Evolutionary conservation across 2,888 invertebrate genomes (phyloP), one percentile per base, ranked within the genome.

Genomic region (Agrilus cyanescens): DNA sequence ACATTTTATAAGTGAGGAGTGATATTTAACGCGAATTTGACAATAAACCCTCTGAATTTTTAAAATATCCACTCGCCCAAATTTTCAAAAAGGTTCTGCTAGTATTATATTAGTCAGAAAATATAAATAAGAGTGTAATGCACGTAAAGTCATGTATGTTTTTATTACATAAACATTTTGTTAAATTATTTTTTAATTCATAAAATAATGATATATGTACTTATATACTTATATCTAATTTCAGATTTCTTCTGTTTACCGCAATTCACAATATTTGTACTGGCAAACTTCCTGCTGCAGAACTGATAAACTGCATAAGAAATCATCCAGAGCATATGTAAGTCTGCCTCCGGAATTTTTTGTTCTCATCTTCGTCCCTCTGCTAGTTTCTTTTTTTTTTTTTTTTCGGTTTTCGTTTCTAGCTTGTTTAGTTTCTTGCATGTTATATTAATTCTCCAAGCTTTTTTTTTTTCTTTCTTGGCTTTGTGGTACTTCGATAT

Each of bases 251-350:
- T 1, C 71, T 98, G 38, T 97, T 98, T 68, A 91, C 90, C 29
- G 89, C 95, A 33, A 86, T 99, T 54, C 91, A 93, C 71, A 81
- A 80, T 63, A 96, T 98, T 62, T 97, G 96, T 68, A 76, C 75
- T 48, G 86, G 86, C 47, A 80, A 86, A 61, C 63, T 91, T 55
- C 77, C 80, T 57, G 81, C 91, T 2, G 67, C 69, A 41, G 82
- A 88, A 57, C 79, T 97, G 67, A 87, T 97, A 57, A 82, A 90
- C 62, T 89, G 88, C 70, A 85, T 97, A 68, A 84, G 90, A 66
- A 81, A 83, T 62, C 95, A 96, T 67, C 96, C 96, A 20, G 94
- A 94, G 70, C 95, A 96, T 78, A 87, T 89, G 93, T 95, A 87
- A 88, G 86, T 69, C 50, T 14, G 25, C 41, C 32, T 25, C 25